Percentiles rank a stretch among this genome's conserved stretches.
Conservation (phyloP, 92 coral and sea anemone species). For the Pocillopora grandis region DNA sequence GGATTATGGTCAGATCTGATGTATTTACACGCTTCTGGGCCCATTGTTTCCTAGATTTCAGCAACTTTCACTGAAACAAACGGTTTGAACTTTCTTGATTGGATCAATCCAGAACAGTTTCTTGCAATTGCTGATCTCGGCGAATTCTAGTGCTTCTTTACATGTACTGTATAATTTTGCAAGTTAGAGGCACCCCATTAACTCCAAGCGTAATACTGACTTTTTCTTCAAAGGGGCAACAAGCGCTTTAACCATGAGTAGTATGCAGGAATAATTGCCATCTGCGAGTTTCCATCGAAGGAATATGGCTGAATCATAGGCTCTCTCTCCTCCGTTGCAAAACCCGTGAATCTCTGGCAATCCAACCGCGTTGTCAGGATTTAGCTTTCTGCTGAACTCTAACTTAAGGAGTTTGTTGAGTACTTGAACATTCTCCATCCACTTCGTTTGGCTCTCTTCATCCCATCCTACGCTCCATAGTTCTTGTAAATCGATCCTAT, state of each 20-base stretch:
- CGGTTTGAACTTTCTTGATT: constrained; percentile 58
- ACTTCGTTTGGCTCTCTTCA: constrained; percentile 43
- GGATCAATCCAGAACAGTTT: constrained; percentile 66
- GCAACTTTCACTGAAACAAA: constrained; percentile 68
- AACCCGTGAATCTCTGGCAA: constrained; percentile 26
- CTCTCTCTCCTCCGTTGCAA: constrained; percentile 48
- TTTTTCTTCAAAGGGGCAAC: constrained; percentile 68
- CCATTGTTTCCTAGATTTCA: constrained; percentile 62
- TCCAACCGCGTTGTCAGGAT: constrained; percentile 59
- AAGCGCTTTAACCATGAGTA: constrained; percentile 61
- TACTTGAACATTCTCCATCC: constrained; percentile 51
- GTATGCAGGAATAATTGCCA: constrained; percentile 52
- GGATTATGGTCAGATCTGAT: constrained; percentile 17
- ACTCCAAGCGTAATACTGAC: constrained; percentile 63
- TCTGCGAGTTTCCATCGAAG: constrained; percentile 59
- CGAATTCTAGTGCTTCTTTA: constrained; percentile 50
- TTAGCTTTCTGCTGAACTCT: constrained; percentile 53
- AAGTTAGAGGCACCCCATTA: constrained; percentile 61
- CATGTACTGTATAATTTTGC: constrained; percentile 53
- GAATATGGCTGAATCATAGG: constrained; percentile 56
- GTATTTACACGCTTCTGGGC: constrained; percentile 8
- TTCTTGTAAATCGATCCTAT: constrained; percentile 60
- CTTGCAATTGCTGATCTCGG: constrained; percentile 37
- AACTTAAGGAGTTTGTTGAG: constrained; percentile 47
- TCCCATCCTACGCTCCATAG: constrained; percentile 73